Evolutionary conservation across 1,140 invertebrate species (phyloP).

Genomic region (Diabrotica virgifera): DNA sequence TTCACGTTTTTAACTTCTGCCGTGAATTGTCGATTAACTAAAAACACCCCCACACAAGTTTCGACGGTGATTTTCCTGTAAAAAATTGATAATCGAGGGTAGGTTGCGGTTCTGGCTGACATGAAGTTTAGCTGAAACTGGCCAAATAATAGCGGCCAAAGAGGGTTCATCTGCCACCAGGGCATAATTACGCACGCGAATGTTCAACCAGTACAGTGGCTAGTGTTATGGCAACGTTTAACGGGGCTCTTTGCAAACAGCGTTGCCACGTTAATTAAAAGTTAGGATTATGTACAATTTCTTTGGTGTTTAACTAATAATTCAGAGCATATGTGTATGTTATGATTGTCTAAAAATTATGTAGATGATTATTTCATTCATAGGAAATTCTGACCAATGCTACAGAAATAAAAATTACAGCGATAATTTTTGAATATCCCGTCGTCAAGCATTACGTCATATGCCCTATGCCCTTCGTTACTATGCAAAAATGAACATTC

Average conservation of each 20-base stretch:
- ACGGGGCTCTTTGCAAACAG: neutral
- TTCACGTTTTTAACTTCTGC: no score
- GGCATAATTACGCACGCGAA: conserved; percentile 17
- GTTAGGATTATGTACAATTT: neutral
- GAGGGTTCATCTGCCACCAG: conserved; percentile 19
- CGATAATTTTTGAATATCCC: no score
- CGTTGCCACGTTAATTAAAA: conserved; percentile 6
- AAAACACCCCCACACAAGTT: neutral
- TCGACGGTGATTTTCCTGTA: neutral
- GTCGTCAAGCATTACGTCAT: no score
- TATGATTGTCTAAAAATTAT: no score
- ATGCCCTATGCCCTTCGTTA: no score
- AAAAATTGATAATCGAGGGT: neutral
- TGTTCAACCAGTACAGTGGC: conserved; percentile 15
- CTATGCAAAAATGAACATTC: no score
- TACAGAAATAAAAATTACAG: no score
- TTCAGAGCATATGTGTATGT: no score
- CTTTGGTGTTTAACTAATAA: neutral
- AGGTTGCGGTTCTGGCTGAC: neutral
- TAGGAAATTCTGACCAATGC: no score
- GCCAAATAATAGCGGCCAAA: conserved; percentile 15
- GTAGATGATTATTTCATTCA: no score
- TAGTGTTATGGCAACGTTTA: conserved; percentile 14
- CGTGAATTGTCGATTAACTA: neutral
- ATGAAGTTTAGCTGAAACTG: conserved; percentile 9